Percentiles rank a stretch among this genome's conserved stretches.
These are phyloP conservation scores for Eulemur rubriventer DNA, from an alignment of 2,797 vertebrate species.

Conservation along the genomic window DNA sequence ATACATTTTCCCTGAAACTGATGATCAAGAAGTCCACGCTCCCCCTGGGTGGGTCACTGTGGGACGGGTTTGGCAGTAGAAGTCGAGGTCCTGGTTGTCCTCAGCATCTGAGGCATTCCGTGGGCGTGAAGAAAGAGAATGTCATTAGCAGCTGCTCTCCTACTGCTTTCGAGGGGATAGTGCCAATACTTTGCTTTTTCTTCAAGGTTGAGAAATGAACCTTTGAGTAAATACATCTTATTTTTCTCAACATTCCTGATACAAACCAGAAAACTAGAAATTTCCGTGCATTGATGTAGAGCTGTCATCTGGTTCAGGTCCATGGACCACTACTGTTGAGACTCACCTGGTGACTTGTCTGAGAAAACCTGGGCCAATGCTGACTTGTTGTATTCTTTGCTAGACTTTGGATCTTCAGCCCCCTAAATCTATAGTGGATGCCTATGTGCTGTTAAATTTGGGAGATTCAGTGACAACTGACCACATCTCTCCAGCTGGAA, in stretches of 20 bases:
- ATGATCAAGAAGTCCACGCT: not conserved
- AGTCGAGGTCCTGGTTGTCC: not conserved
- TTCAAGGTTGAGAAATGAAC: not conserved
- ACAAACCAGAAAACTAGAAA: not conserved
- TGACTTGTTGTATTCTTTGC: slow-evolving; percentile 22
- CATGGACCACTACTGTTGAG: not conserved
- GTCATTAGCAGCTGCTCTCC: not conserved
- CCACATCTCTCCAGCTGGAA: slow-evolving; percentile 98
- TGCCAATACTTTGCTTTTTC: not conserved
- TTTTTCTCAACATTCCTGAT: not conserved
- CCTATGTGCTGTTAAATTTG: slow-evolving; percentile 94
- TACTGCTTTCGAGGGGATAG: not conserved
- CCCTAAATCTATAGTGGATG: slow-evolving; percentile 89
- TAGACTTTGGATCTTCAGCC: slow-evolving; percentile 91
- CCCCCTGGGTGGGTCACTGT: not conserved
- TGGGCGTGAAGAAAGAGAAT: not conserved
- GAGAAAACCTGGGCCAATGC: not conserved
- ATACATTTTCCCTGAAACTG: not conserved
- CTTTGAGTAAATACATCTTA: not conserved
- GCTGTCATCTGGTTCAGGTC: not conserved
- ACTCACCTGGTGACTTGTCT: not conserved
- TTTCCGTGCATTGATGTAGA: not conserved
- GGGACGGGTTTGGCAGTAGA: not conserved
- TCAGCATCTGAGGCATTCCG: not conserved
- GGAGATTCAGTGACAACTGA: slow-evolving; percentile 99